These are phyloP conservation scores for Meriones unguiculatus DNA, from an alignment of 2,113 vertebrate species.

Conservation along the genomic window DNA sequence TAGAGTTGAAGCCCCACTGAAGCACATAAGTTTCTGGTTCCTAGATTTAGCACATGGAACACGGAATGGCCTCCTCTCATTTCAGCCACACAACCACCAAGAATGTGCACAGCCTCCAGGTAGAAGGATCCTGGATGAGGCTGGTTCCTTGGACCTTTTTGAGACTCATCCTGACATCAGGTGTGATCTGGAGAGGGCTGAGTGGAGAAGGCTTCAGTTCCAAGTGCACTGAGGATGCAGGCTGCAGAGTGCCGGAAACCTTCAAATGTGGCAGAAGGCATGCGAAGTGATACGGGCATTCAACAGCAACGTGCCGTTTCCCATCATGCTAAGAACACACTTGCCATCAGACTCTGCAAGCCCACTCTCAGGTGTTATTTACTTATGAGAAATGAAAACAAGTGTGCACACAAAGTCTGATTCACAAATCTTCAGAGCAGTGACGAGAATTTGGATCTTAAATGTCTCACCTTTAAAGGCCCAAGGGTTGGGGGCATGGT, in stretches of 20 bases:
- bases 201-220: neutral
- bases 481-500: neutral
- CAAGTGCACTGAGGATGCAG: neutral
- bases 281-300: neutral
- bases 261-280: accelerated
- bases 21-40: neutral
- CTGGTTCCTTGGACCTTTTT: neutral
- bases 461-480: neutral
- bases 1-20: neutral
- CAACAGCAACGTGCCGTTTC: neutral
- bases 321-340: neutral
- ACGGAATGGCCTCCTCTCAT: neutral
- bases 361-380: neutral
- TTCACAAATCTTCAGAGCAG: neutral
- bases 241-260: neutral
- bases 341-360: neutral
- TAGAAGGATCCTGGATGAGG: neutral
- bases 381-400: neutral
- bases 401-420: neutral
- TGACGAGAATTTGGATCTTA: neutral
- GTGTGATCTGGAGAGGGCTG: neutral
- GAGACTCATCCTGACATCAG: neutral
- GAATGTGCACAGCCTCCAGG: neutral
- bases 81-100: neutral
- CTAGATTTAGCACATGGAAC: neutral